These are phyloP conservation scores for Myotis planiceps DNA, from an alignment of 2,797 vertebrate genomes.

Conservation along the genomic window DNA sequence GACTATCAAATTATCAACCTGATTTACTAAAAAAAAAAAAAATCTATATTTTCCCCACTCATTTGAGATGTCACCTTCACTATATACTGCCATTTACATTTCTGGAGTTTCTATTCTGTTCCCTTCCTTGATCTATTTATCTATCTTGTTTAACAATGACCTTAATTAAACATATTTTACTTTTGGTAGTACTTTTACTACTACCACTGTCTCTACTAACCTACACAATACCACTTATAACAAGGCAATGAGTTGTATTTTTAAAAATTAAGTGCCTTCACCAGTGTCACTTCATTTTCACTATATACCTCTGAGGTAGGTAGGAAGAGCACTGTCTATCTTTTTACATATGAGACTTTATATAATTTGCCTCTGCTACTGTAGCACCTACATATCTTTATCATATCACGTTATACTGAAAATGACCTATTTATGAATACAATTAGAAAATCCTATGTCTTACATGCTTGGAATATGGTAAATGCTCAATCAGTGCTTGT, in stretches of 20 bases:
- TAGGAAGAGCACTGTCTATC: background rate
- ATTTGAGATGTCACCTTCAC: background rate
- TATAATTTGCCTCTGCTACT: background rate
- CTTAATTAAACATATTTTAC: slow-evolving; percentile 6
- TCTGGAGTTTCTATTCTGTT: background rate
- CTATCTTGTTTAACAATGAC: background rate
- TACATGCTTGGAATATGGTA: background rate
- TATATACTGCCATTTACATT: background rate
- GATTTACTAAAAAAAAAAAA: background rate
- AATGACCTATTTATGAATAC: background rate
- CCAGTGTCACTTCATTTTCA: background rate
- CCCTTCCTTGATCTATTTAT: background rate
- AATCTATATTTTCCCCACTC: background rate
- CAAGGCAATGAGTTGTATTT: background rate
- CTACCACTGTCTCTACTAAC: background rate
- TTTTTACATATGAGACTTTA: background rate
- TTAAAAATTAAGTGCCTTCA: background rate
- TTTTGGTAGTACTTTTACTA: background rate
- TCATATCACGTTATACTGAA: background rate
- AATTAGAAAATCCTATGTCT: background rate
- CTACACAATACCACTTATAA: background rate
- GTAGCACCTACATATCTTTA: background rate
- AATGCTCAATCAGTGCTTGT: background rate
- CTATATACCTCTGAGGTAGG: background rate
- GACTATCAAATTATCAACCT: background rate